Conservation (phyloP, 2,797 vertebrate species). For the Enteromius afrohamiltoni region DNA sequence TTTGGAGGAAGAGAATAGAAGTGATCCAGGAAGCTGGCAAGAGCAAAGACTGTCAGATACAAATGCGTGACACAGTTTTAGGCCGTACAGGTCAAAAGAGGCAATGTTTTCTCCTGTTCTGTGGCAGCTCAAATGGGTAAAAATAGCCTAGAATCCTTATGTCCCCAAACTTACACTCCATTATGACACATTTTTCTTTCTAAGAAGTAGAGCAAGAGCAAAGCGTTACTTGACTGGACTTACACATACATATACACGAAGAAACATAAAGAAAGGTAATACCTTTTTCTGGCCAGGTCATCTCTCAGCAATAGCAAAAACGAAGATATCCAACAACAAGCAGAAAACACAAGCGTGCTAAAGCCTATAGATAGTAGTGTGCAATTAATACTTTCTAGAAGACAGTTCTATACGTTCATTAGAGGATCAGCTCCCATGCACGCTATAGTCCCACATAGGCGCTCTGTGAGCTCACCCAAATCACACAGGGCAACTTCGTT, state of each 20-base stretch:
- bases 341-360: not conserved
- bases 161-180: constrained; percentile 37
- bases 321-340: constrained; percentile 7
- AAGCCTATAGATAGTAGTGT: not conserved
- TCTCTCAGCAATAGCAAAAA: constrained; percentile 25
- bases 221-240: constrained; percentile 26
- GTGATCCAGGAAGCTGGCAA: constrained; percentile 43
- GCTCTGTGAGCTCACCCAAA: constrained; percentile 27
- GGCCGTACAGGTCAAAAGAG: constrained; percentile 53
- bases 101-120: constrained; percentile 44
- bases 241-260: not conserved
- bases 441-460: constrained; percentile 4
- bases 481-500: constrained; percentile 34
- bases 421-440: not conserved
- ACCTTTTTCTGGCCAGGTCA: constrained; percentile 46
- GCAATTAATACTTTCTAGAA: not conserved
- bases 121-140: constrained; percentile 46
- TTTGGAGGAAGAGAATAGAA: constrained; percentile 40
- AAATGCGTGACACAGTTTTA: constrained; percentile 58
- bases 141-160: constrained; percentile 48
- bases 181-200: constrained; percentile 48
- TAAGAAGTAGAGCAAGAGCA: constrained; percentile 30
- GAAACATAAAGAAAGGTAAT: constrained; percentile 13
- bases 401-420: not conserved
- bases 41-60: constrained; percentile 55